Percentiles rank a stretch among this genome's conserved stretches.
Conservation (phyloP, 2,888 invertebrate species). For the Ethmia dodecea region DNA sequence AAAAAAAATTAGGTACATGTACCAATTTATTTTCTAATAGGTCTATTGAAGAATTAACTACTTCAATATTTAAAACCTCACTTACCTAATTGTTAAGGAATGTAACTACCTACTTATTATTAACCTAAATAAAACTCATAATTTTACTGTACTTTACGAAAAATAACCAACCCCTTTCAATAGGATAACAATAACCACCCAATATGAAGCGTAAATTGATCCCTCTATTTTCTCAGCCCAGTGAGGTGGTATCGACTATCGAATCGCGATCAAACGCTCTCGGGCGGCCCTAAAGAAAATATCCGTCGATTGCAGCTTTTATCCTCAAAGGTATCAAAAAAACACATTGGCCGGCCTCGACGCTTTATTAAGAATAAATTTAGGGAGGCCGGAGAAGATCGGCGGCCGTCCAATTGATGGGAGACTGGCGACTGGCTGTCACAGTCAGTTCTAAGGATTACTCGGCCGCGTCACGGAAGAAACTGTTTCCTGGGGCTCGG, state of each 20-base stretch:
- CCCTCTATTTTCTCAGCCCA: background rate
- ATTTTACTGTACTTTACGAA: no score
- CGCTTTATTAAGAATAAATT: constrained; percentile 78
- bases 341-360: constrained; percentile 62
- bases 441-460: no score
- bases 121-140: no score
- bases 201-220: background rate
- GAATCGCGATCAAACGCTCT: constrained; percentile 17
- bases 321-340: constrained; percentile 68
- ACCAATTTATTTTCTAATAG: no score
- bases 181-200: background rate
- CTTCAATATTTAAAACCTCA: no score
- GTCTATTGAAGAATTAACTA: no score
- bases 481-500: no score
- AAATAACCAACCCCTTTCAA: background rate
- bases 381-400: constrained; percentile 48
- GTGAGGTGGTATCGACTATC: background rate
- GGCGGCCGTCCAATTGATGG: constrained; percentile 20
- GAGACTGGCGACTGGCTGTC: constrained; percentile 7
- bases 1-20: no score
- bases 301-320: constrained; percentile 48
- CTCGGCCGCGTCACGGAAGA: no score
- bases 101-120: no score
- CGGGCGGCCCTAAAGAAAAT: constrained; percentile 44
- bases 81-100: no score